These are phyloP conservation scores for Perognathus longimembris DNA, from an alignment of 2,113 vertebrate genomes.

Conservation along the genomic window DNA sequence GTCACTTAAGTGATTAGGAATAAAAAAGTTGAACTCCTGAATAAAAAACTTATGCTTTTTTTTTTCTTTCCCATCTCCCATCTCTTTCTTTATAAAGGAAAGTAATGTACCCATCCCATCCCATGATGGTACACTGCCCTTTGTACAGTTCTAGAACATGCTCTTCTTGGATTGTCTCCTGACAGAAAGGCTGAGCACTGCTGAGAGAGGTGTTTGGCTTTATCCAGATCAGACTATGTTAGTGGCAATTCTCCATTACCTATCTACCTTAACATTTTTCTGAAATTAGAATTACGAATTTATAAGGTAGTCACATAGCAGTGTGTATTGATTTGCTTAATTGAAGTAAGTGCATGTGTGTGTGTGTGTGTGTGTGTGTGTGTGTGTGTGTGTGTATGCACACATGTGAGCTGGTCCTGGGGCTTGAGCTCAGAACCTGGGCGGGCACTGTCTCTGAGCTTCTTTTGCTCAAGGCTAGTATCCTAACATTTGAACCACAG, in stretches of 20 bases:
- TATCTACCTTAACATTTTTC: background rate
- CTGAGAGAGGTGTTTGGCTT: background rate
- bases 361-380: too few relatives aligned
- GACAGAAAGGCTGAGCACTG: background rate
- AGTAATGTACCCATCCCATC: background rate
- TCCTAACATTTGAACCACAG: too few relatives aligned
- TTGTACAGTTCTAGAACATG: background rate
- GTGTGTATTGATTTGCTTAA: background rate
- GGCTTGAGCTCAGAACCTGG: too few relatives aligned
- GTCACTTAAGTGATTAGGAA: background rate
- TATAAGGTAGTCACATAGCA: background rate
- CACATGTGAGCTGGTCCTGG: too few relatives aligned
- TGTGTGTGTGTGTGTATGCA: too few relatives aligned
- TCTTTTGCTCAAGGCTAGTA: too few relatives aligned
- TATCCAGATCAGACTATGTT: background rate
- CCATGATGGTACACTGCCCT: background rate
- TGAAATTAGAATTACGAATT: background rate
- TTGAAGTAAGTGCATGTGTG: too few relatives aligned
- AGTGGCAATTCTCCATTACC: background rate
- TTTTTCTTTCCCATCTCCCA: background rate
- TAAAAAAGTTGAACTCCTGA: background rate
- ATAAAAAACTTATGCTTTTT: background rate
- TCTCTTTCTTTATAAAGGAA: background rate
- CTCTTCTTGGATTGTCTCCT: background rate
- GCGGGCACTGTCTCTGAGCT: too few relatives aligned